These are phyloP conservation scores for Prosapia bicincta DNA, from an alignment of 2,888 invertebrate species.

Conservation along the genomic window DNA sequence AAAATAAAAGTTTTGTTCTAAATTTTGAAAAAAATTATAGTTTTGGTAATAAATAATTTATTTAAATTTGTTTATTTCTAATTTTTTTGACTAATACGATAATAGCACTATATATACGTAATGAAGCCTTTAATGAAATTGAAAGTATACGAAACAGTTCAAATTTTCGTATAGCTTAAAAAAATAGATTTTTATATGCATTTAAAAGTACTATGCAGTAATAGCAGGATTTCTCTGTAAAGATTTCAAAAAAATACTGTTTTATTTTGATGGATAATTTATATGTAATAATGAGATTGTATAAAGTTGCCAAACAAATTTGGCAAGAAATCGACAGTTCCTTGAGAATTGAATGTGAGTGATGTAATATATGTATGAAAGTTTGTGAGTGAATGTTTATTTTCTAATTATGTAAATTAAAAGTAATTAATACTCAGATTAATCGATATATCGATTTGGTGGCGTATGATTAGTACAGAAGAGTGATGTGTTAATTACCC, in stretches of 20 bases:
- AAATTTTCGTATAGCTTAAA: slow-evolving; percentile 22
- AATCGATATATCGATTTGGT: not conserved
- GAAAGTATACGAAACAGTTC: slow-evolving; percentile 19
- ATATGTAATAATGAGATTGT: slow-evolving; percentile 12
- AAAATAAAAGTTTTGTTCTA: no score
- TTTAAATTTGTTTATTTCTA: not conserved
- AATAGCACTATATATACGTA: slow-evolving; percentile 17
- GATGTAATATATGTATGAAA: not conserved
- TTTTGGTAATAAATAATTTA: not conserved
- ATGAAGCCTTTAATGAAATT: slow-evolving; percentile 23
- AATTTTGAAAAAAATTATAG: not conserved
- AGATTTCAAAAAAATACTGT: not conserved
- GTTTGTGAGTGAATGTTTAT: not conserved
- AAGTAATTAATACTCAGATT: not conserved
- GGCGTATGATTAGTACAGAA: not conserved
- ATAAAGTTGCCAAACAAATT: slow-evolving; percentile 11
- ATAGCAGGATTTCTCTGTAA: not conserved
- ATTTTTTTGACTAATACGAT: not conserved
- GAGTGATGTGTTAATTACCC: no score
- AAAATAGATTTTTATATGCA: slow-evolving; percentile 6
- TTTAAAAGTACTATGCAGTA: not conserved
- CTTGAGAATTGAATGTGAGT: slow-evolving; percentile 11
- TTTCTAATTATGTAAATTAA: not conserved
- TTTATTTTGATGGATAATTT: not conserved
- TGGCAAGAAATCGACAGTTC: slow-evolving; percentile 21